phyloP scores from a whole-genome alignment of 64 coral and sea anemone genomes.

The Montipora foliosa region DNA sequence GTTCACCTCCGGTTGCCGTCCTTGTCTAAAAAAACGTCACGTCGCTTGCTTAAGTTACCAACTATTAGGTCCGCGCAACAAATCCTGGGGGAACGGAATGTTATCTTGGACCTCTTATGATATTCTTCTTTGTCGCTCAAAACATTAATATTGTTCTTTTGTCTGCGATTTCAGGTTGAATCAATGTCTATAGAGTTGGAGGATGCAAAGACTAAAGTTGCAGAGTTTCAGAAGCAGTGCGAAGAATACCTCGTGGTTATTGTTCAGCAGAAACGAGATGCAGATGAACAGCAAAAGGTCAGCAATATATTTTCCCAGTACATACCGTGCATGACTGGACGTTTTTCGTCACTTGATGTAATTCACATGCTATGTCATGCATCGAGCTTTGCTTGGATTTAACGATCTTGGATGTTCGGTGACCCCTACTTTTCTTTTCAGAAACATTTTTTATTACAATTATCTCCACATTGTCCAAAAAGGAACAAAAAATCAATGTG shows the following conservation, averaged over 20 bases:
- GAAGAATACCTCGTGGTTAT: slow-evolving; percentile 98
- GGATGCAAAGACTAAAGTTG: slow-evolving; percentile 96
- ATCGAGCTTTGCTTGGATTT: no score
- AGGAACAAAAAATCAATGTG: no score
- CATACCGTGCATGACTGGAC: background rate
- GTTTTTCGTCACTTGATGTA: background rate
- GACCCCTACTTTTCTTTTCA: no score
- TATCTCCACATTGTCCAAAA: no score
- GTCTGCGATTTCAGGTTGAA: slow-evolving; percentile 76
- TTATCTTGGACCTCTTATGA: background rate
- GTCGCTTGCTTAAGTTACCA: no score
- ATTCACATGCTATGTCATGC: no score
- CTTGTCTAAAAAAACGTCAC: no score
- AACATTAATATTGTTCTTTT: background rate
- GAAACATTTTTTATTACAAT: no score
- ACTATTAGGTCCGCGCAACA: no score
- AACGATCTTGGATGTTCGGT: no score
- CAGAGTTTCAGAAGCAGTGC: slow-evolving; percentile 97
- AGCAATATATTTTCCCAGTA: background rate
- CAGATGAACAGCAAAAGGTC: slow-evolving; percentile 99
- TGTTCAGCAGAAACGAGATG: slow-evolving; percentile 98
- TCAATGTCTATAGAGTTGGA: slow-evolving; percentile 98
- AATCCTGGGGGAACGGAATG: no score
- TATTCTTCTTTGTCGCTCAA: background rate
- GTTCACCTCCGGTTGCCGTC: no score